Conservation (phyloP, 2,113 vertebrate genomes). For the Istiophorus platypterus region DNA sequence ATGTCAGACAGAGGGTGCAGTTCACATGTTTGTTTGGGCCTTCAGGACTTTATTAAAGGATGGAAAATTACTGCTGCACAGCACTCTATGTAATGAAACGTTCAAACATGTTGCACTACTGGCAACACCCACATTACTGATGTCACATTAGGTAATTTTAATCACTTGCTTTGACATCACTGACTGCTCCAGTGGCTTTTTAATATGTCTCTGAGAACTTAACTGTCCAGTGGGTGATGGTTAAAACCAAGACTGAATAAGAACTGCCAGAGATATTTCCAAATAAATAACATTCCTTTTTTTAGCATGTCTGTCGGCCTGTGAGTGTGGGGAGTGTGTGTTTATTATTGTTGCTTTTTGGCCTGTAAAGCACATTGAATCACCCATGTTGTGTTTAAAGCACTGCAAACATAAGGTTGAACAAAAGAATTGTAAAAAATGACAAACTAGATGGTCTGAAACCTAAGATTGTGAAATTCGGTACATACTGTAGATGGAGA, state of each 20-base stretch:
- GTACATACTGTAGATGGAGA: neutral
- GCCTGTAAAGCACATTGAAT: neutral
- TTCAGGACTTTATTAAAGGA: too few species aligned
- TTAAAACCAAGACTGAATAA: too few species aligned
- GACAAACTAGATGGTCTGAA: neutral
- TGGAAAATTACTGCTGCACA: too few species aligned
- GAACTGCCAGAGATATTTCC: neutral
- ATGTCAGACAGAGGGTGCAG: neutral
- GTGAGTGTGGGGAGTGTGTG: neutral
- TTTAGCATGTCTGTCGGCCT: neutral
- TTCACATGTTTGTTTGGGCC: too few species aligned
- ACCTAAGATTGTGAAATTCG: neutral
- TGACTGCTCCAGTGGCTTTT: too few species aligned
- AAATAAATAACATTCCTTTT: neutral
- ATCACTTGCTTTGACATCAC: neutral
- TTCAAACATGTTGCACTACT: too few species aligned
- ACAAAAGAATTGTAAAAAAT: neutral
- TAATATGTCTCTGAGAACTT: too few species aligned
- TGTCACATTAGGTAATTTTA: neutral
- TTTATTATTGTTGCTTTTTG: neutral
- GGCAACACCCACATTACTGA: neutral
- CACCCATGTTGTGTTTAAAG: neutral
- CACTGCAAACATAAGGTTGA: neutral
- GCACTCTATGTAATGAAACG: too few species aligned
- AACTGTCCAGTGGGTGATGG: too few species aligned